Conservation (phyloP, 2,113 vertebrate species). For the Seriola dumerili region DNA sequence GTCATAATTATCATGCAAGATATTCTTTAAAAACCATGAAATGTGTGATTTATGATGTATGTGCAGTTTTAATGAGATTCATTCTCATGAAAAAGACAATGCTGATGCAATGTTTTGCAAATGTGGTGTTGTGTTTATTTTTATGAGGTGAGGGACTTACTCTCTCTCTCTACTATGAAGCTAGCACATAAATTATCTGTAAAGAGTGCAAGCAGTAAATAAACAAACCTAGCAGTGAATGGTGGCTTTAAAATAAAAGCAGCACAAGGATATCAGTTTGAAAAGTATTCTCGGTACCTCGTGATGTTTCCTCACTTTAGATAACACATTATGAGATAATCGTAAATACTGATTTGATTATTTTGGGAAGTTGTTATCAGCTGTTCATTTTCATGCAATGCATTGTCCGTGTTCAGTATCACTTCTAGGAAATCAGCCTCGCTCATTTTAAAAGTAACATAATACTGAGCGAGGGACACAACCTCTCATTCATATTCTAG, state of each 20-base stretch:
- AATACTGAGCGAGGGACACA: background rate
- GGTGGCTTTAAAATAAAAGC: background rate
- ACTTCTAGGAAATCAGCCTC: constrained; percentile 6
- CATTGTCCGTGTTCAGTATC: background rate
- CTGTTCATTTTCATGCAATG: background rate
- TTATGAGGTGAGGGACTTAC: background rate
- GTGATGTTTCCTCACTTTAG: background rate
- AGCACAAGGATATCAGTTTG: background rate
- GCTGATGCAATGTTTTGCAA: background rate
- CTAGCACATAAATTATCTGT: background rate
- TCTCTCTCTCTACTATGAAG: background rate
- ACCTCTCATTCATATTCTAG: background rate
- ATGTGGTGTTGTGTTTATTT: background rate
- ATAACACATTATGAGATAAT: background rate
- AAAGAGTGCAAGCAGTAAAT: background rate
- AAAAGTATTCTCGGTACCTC: background rate
- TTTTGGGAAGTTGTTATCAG: background rate
- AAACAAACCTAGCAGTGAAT: background rate
- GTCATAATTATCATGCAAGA: background rate
- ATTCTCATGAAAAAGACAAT: background rate
- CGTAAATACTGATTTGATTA: background rate
- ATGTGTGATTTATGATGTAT: background rate
- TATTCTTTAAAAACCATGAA: background rate
- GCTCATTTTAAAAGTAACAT: constrained; percentile 9
- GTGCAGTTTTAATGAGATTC: background rate